Evolutionary conservation across 1,140 invertebrate genomes (phyloP).

Genomic region (Sycophaga agraensis): DNA sequence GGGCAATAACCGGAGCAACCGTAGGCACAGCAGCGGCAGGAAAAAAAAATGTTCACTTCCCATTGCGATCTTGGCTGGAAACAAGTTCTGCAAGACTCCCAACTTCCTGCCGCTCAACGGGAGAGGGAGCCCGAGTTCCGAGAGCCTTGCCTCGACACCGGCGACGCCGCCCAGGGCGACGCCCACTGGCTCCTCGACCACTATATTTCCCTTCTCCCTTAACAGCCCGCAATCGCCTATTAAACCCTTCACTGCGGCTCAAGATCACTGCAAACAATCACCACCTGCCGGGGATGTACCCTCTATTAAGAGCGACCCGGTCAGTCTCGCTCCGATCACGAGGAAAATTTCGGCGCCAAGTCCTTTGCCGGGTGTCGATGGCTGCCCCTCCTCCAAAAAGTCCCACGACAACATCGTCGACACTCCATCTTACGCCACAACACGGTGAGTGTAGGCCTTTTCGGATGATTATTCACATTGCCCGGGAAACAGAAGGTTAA

Average conservation of each 20-base stretch:
- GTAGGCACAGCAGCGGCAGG: constrained; percentile 34
- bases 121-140: constrained; percentile 44
- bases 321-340: constrained; percentile 43
- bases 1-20: constrained; percentile 37
- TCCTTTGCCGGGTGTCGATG: constrained; percentile 20
- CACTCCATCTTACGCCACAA: background rate
- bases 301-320: constrained; percentile 32
- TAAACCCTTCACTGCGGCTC: constrained; percentile 46
- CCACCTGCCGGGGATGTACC: constrained; percentile 14
- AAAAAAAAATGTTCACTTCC: constrained; percentile 62
- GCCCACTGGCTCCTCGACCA: constrained; percentile 58
- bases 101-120: constrained; percentile 50
- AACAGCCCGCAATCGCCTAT: constrained; percentile 64
- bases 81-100: constrained; percentile 50
- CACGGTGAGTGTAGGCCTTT: constrained; percentile 8
- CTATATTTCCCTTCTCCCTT: constrained; percentile 64
- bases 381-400: constrained; percentile 23
- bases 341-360: constrained; percentile 37
- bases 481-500: too few relatives aligned
- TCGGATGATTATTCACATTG: too few relatives aligned
- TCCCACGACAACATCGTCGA: constrained; percentile 18
- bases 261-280: constrained; percentile 27
- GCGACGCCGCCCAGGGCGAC: constrained; percentile 57
- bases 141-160: constrained; percentile 53
- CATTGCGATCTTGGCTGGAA: constrained; percentile 61